These are phyloP conservation scores for Casuarius casuarius DNA, from an alignment of 2,113 vertebrate genomes.

Conservation along the genomic window DNA sequence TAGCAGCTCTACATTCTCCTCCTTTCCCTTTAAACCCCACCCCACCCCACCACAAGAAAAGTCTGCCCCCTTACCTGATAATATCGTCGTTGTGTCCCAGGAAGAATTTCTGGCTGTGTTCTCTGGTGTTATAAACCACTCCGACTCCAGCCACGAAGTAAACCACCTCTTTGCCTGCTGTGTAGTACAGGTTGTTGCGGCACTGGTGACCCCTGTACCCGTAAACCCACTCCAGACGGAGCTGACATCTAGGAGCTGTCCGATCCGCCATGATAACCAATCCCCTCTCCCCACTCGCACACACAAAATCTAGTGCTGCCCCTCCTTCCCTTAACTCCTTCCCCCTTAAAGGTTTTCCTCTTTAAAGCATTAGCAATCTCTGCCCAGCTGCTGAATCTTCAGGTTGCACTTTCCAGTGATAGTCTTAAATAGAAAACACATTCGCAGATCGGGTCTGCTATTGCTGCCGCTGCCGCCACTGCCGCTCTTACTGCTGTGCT, in stretches of 20 bases:
- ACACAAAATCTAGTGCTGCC: not conserved
- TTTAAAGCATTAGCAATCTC: not conserved
- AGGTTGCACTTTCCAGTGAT: conserved; percentile 48
- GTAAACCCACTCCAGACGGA: conserved; percentile 97
- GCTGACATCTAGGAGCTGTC: conserved; percentile 93
- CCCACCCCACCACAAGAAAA: conserved; percentile 22
- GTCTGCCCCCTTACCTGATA: conserved; percentile 88
- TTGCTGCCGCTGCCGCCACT: not conserved
- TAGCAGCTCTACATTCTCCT: conserved; percentile 38
- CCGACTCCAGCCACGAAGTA: conserved; percentile 98
- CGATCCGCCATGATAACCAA: conserved; percentile 90
- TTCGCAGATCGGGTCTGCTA: conserved; percentile 22
- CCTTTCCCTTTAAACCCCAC: conserved; percentile 57
- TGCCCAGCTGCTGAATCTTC: conserved; percentile 60
- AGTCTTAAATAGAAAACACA: conserved; percentile 41
- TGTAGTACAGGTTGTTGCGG: conserved; percentile 99
- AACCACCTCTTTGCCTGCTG: conserved; percentile 93
- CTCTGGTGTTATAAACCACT: conserved; percentile 95
- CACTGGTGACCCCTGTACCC: conserved; percentile 98
- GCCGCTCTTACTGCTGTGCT: not conserved
- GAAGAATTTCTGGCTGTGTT: conserved; percentile 98
- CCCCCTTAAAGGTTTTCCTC: not conserved
- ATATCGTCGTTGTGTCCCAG: conserved; percentile 98
- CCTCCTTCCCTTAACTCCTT: conserved; percentile 14
- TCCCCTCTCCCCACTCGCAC: conserved; percentile 46